Base-by-base conservation (phyloP, 2,888 invertebrate species). In the Matsumyia berberina region DNA sequence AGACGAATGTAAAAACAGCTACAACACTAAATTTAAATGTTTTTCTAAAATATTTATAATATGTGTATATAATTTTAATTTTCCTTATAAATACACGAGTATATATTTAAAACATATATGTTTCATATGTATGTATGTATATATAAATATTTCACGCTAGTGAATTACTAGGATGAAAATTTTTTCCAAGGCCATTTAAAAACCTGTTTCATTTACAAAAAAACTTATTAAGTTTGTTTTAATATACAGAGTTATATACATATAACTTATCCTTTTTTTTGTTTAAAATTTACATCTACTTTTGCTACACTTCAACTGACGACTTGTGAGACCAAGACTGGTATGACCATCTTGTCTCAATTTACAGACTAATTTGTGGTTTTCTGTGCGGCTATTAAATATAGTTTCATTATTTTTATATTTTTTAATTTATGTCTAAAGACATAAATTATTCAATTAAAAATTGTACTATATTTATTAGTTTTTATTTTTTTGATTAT, bases 361-460 rank as follows among this genome's bases (percentile, higher is more conserved):
- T 64, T 51, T 72, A 60, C 19, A 35, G 24, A 42, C 81, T 81
- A 81, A 76, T 81, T 81, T 82, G 82, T 82, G 82, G 31, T 72
- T 72, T 77, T 58, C 60, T 66, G 70, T 72, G 82, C 82, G 82
- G 82, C 82, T 82, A 82, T 82, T 78, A 77, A 82, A 78, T 82
- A 82, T 82, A 82, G 82, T 82, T 82, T 42, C 4, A 4, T 24
- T 24, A n/a, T 35, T 15, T 76, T 82, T 77, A 70, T n/a, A 62
- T 53, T 24, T 60, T 19, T 31, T 49, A 69, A 37, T 55, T 64
- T 64, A 66, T 78, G 77, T 78, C 72, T 64, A 82, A 82, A 82
- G 77, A 82, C 77, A 82, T 66, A 33, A 64, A 42, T 33, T 51
- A 69, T 46, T 37, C 55, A 44, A 70, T 58, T 35, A 69, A 74